These are phyloP conservation scores for Pachyuromys duprasi DNA, from an alignment of 2,797 vertebrate species.

Conservation along the genomic window DNA sequence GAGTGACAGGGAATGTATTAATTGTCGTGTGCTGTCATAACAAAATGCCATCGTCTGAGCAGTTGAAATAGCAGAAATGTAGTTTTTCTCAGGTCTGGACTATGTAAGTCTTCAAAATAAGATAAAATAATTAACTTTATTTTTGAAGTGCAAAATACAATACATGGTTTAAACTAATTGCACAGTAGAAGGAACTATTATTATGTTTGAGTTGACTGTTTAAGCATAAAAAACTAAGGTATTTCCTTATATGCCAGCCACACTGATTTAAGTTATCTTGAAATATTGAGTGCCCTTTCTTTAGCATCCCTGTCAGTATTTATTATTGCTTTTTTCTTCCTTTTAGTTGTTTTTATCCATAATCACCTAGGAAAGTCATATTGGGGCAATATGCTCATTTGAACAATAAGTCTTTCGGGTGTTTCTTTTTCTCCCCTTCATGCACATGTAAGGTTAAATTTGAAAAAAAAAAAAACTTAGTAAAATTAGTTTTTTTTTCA, in stretches of 20 bases:
- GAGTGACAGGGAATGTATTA: background rate
- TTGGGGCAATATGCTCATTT: background rate
- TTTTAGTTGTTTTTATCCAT: background rate
- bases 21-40: background rate
- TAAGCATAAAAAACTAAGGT: background rate
- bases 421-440: background rate
- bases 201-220: slow-evolving; percentile 1
- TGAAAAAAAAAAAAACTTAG: slow-evolving; percentile 15
- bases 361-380: background rate
- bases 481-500: background rate
- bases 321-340: background rate
- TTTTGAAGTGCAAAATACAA: background rate
- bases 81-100: background rate
- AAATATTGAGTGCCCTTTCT: background rate
- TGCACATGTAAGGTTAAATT: slow-evolving; percentile 9
- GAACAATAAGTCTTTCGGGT: background rate
- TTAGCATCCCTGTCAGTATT: background rate
- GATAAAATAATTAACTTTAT: background rate
- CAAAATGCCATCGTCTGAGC: background rate
- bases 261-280: slow-evolving; percentile 9
- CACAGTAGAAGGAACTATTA: background rate
- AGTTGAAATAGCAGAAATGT: background rate
- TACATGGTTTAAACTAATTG: background rate
- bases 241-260: background rate
- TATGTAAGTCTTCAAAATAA: background rate